Evolutionary conservation across 2,797 vertebrate genomes (phyloP).

Genomic region (Capromys pilorides): DNA sequence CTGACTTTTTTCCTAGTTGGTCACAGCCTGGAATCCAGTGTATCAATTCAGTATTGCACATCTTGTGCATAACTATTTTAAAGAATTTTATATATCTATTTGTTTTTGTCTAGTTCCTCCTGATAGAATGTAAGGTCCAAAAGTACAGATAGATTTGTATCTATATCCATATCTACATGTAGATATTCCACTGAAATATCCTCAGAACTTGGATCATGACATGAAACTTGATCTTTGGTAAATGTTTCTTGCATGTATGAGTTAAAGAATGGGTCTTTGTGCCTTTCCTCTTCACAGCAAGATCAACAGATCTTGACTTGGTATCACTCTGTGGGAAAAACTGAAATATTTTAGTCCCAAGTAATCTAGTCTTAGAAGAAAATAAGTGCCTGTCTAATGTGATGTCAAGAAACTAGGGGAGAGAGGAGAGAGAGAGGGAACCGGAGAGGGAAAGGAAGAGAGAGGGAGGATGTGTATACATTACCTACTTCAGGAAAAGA

Average conservation of each 20-base stretch:
- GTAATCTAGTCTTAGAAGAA: constrained; percentile 1
- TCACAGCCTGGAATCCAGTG: not conserved
- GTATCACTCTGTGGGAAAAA: not conserved
- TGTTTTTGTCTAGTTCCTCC: not conserved
- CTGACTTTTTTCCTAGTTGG: not conserved
- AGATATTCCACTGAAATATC: not conserved
- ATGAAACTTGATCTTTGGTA: not conserved
- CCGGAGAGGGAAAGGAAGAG: no score
- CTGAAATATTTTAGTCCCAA: not conserved
- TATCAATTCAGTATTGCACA: not conserved
- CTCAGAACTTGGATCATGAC: not conserved
- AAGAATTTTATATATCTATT: not conserved
- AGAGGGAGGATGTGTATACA: not conserved
- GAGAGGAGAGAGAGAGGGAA: not conserved
- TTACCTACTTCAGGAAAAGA: not conserved
- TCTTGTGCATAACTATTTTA: not conserved
- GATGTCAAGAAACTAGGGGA: constrained; percentile 9
- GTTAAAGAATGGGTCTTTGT: not conserved
- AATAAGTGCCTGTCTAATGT: not conserved
- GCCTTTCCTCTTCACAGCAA: not conserved
- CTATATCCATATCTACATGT: not conserved
- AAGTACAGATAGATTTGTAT: not conserved
- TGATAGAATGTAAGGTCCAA: not conserved
- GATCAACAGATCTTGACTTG: not conserved
- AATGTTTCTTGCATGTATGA: not conserved